phyloP scores from a whole-genome alignment of 1,140 invertebrate genomes.

The Neodiprion virginianus region DNA sequence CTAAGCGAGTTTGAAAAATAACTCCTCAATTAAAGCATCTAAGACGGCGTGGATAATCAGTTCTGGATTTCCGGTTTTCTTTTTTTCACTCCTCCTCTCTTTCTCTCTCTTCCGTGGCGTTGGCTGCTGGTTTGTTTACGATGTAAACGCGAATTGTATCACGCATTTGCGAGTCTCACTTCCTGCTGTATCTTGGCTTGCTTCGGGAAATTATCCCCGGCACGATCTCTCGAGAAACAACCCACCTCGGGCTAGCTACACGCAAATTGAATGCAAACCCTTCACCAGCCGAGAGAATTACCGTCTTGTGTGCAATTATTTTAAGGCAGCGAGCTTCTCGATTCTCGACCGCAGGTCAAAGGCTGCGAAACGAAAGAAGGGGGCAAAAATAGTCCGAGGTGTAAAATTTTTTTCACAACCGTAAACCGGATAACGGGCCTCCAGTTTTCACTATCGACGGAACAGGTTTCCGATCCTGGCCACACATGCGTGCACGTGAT shows the following conservation, averaged over 20 bases:
- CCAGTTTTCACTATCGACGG: no score
- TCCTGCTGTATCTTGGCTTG: background rate
- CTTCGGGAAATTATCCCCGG: background rate
- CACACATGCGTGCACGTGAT: no score
- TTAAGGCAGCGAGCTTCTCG: no score
- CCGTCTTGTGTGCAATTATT: no score
- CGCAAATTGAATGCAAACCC: background rate
- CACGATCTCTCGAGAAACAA: background rate
- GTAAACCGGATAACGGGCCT: no score
- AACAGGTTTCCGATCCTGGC: no score
- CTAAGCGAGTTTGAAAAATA: no score
- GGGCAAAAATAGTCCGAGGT: no score
- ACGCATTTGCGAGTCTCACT: constrained; percentile 4
- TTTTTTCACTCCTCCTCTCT: background rate
- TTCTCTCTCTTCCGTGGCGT: background rate
- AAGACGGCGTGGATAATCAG: background rate
- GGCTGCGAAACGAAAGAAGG: no score
- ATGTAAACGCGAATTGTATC: background rate
- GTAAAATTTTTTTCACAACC: no score
- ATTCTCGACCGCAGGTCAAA: no score
- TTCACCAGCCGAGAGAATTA: background rate
- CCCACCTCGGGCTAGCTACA: background rate
- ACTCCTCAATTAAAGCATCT: no score
- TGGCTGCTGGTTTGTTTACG: background rate
- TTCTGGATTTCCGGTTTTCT: background rate